Conservation (phyloP, 2,888 invertebrate genomes). For the Nemurella pictetii region DNA sequence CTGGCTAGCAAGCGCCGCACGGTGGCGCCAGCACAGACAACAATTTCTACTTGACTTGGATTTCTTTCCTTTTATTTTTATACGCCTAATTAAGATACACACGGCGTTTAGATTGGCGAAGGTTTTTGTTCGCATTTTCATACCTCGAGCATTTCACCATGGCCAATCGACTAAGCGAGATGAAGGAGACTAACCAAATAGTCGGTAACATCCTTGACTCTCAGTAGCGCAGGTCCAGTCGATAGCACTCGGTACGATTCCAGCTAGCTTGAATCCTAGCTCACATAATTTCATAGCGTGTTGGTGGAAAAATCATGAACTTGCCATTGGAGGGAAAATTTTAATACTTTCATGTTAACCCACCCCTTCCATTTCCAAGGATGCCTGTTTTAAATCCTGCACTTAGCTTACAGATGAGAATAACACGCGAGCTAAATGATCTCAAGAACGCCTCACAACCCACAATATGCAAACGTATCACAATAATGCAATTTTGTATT, state of each 20-base stretch:
- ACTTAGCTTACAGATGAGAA: no score
- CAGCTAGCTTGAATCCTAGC: no score
- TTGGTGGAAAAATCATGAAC: no score
- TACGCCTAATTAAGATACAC: background rate
- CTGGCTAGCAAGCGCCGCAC: background rate
- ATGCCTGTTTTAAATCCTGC: no score
- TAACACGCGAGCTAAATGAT: no score
- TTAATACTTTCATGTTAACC: no score
- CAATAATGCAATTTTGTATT: background rate
- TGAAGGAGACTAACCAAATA: background rate
- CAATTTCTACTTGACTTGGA: background rate
- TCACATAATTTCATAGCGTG: no score
- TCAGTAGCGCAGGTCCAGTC: no score
- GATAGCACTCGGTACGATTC: no score
- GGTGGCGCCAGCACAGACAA: background rate
- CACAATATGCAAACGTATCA: background rate
- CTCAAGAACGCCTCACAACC: no score
- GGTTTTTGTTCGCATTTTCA: background rate
- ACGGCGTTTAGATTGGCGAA: background rate
- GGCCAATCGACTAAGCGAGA: background rate
- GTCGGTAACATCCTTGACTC: background rate
- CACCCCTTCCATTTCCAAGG: no score
- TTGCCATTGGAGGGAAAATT: no score
- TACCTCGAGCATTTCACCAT: background rate
- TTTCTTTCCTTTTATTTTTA: background rate